Evolutionary conservation across 1,140 invertebrate genomes (phyloP), one percentile per base, ranked within the genome.

Genomic region (Pomacea maculata): DNA sequence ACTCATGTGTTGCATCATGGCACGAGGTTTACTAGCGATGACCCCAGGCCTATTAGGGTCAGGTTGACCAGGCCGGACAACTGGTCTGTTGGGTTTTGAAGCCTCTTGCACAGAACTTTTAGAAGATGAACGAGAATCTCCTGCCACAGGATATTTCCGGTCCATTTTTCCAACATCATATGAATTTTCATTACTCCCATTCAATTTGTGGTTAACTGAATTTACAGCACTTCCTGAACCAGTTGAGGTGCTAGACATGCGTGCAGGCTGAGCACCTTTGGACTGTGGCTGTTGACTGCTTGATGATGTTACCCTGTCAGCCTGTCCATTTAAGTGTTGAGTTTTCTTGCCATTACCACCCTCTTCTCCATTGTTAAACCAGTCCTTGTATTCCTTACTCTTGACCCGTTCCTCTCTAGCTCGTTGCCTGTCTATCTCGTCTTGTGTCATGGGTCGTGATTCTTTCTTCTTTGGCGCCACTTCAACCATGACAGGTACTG

Each of bases 401-500:
- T 75, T 80, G 12, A 67, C 17, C 6, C 79, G 72, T 14, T 80
- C 79, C 52, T 74, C 45, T 19, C 72, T 21, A n/a, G 61, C 72
- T 9, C 19, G 57, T 55, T 75, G 19, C 6, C 72, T 57, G 34
- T 80, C 79, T 15, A 68, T 67, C 55, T 80, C 79, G 11, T 80
- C 73, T 54, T 75, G 79, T 12, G 72, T 80, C 79, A 75, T 75
- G 4, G 79, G 79, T 25, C 79, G 71, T 0, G 14, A 8, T 45
- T 80, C 79, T 55, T 80, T 80, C 63, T 80, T 80, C 64, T 45
- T 45, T 21, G 52, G 21, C 3, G 64, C 54, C 1, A 55, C 54
- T 11, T 80, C 64, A 61, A 80, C 73, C 52, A 75, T 75, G 25
- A 80, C 79, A n/a, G 79, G 80, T n/a, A 77, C 65, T 17, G 21